A percentile compares a stretch with the other conserved stretches of the same genome.
These are phyloP conservation scores for Andrena bicolor DNA, from an alignment of 2,888 invertebrate genomes.

Conservation along the genomic window DNA sequence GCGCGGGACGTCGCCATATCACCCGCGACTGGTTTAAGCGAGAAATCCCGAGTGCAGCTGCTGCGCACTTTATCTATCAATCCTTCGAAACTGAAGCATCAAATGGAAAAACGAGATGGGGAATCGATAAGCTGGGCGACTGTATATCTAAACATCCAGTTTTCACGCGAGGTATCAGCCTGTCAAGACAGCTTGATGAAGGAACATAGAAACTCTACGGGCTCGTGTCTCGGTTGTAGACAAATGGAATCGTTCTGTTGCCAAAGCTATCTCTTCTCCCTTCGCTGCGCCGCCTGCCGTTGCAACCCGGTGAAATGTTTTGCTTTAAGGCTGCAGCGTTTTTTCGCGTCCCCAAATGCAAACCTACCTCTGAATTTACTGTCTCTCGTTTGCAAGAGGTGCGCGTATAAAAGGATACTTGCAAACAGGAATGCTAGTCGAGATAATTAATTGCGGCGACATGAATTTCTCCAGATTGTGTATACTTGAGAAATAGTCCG, in stretches of 20 bases:
- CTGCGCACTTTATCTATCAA: slow-evolving; percentile 41
- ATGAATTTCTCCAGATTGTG: too few relatives aligned
- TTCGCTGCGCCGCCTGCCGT: background rate
- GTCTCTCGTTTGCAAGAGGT: background rate
- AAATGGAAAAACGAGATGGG: slow-evolving; percentile 18
- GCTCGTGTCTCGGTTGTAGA: slow-evolving; percentile 9
- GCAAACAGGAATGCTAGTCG: background rate
- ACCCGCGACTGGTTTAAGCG: background rate
- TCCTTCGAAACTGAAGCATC: slow-evolving; percentile 25
- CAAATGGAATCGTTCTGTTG: slow-evolving; percentile 42
- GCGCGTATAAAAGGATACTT: background rate
- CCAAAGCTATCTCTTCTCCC: slow-evolving; percentile 24
- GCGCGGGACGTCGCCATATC: background rate
- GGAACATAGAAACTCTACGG: slow-evolving; percentile 20
- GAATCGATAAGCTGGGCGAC: slow-evolving; percentile 38
- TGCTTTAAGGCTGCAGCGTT: slow-evolving; percentile 25
- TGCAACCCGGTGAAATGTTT: slow-evolving; percentile 23
- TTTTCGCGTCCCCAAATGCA: background rate
- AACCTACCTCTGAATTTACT: background rate
- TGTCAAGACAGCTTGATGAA: slow-evolving; percentile 36
- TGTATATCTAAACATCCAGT: slow-evolving; percentile 35
- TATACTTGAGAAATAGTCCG: too few relatives aligned
- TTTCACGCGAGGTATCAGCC: slow-evolving; percentile 36
- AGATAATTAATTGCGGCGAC: background rate
- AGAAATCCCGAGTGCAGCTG: background rate